Evolutionary conservation across 2,113 vertebrate species (phyloP), one percentile per base, ranked within the genome.

Genomic region (Syngnathus floridae): DNA sequence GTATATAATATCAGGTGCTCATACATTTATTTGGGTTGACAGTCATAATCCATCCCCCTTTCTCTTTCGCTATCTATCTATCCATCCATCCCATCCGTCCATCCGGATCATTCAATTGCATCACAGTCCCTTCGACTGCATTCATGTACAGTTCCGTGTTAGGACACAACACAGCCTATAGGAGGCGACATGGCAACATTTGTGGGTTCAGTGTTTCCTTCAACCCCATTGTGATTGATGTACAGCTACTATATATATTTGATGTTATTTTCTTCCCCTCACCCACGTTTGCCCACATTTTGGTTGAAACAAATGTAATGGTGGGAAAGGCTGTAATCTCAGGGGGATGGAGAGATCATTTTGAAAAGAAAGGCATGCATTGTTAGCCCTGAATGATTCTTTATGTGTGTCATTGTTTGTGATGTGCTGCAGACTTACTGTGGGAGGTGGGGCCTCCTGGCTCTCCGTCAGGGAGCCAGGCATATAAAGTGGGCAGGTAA

Each of bases 171-270:
- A 0, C 58, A 48, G 59, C 86, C 86, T 7, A 84, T 74, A 88
- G 88, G 65, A 79, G 86, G 88, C 84, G 83, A 82, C 71, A 72
- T 74, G 57, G 51, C 67, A 66, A 70, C 78, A 31, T 70, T 14
- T 46, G 61, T 68, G 65, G 19, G 67, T 38, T 48, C 37, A 54
- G 16, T 38, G 36, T 38, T n/a, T 38, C 4, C 1, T 59, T 38
- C 36, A 40, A 54, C n/a, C n/a, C 48, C 5, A 12, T 11, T n/a
- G 17, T 51, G 48, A 9, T 13, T n/a, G 8, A 26, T 54, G n/a
- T 54, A 11, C 21, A 26, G 21, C 51, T 54, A 1, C 46, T 7
- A 51, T 31, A 51, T 14, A 2, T 26, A 54, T 12, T 54, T 26
- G 4, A 11, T 54, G 19, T 51, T 51, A 7, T 49, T 49, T n/a